phyloP scores from a whole-genome alignment of 2,797 vertebrate genomes.

The Malacoraja senta region DNA sequence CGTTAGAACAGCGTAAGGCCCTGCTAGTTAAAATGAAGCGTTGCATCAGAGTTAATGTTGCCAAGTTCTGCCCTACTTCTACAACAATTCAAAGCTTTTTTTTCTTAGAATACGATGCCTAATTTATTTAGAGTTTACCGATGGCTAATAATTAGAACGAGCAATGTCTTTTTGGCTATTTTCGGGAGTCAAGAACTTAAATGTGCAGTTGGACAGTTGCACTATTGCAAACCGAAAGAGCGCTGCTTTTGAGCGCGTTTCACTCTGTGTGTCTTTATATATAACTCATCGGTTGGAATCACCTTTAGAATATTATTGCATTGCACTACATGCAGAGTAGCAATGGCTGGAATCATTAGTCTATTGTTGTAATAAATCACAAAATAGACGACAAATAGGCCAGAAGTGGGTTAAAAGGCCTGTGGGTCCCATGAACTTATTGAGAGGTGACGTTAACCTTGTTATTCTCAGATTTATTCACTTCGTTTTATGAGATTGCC shows the following conservation, averaged over 20 bases:
- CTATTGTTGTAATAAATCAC: not conserved
- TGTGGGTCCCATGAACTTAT: not conserved
- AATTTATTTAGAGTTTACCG: not conserved
- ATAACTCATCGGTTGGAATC: not conserved
- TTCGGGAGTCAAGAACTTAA: not conserved
- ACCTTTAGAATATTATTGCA: not conserved
- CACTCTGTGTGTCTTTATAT: no score
- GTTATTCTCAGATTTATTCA: no score
- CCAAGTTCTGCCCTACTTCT: not conserved
- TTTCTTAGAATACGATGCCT: not conserved
- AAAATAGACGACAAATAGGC: not conserved
- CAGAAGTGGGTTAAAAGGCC: not conserved
- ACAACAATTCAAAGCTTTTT: not conserved
- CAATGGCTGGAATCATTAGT: not conserved
- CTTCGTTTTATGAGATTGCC: not conserved
- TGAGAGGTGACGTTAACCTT: not conserved
- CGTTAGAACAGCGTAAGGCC: conserved; percentile 88
- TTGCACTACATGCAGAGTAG: not conserved
- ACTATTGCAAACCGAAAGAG: not conserved
- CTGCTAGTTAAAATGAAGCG: conserved; percentile 52
- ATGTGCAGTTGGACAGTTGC: not conserved
- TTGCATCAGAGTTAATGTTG: conserved; percentile 15
- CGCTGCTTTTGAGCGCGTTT: no score
- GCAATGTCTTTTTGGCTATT: not conserved
- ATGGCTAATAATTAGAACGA: not conserved